A percentile compares a stretch with the other conserved stretches of the same genome.
Conservation (phyloP, 2,797 vertebrate species). For the Eulemur mongoz region DNA sequence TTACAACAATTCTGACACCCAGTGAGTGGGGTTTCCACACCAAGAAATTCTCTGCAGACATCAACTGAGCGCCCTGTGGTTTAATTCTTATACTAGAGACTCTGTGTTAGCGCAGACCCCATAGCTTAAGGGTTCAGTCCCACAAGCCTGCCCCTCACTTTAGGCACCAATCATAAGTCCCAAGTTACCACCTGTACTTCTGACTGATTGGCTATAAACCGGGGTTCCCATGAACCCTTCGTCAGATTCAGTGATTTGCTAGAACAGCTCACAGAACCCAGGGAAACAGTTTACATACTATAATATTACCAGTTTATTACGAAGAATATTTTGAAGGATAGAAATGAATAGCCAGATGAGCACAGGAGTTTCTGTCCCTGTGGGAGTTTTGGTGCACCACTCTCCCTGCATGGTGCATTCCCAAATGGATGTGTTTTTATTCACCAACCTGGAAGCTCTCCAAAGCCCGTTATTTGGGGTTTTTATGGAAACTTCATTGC, state of each 20-base stretch:
- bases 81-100: neutral
- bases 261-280: neutral
- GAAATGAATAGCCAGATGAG: neutral
- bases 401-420: neutral
- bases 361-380: neutral
- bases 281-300: neutral
- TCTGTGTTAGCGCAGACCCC: neutral
- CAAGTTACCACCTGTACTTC: neutral
- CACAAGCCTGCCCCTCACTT: neutral
- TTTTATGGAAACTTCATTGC: neutral
- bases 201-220: neutral
- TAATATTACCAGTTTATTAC: neutral
- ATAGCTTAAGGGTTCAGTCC: neutral
- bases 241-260: neutral
- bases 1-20: neutral
- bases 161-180: neutral
- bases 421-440: neutral
- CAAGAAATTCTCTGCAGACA: neutral
- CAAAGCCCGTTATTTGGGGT: neutral
- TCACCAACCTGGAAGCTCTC: neutral
- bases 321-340: neutral
- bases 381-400: neutral
- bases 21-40: neutral
- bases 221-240: neutral
- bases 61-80: neutral